Evolutionary conservation across 2,888 invertebrate genomes (phyloP), one percentile per base, ranked within the genome.

Genomic region (Phytoseiulus persimilis): DNA sequence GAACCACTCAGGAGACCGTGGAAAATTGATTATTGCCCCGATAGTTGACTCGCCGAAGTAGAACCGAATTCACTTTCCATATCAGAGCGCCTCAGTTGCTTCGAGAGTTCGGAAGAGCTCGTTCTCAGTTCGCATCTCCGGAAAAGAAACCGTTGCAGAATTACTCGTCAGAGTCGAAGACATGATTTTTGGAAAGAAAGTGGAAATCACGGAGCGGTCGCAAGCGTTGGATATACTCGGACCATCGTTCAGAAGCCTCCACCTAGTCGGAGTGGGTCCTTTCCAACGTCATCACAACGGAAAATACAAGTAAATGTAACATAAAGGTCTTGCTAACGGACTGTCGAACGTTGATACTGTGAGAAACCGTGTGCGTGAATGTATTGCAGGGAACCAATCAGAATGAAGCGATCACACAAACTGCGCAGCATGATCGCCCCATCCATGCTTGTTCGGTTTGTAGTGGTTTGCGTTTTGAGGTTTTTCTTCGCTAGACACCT

Each of bases 401-500:
- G 87, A 5, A 11, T 87, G 32, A 87, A 87, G 87, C 0, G 1
- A 1, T 32, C n/a, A 33, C 32, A 9, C 0, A 33, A 45, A 0
- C n/a, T 87, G 31, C 6, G 32, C 39, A 33, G 32, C n/a, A 32
- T n/a, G 0, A 3, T 87, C 9, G 28, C 11, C 5, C 5, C 2
- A 11, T 45, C 33, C n/a, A n/a, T 87, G n/a, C 6, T 32, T 5
- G 87, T 45, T 33, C 31, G 87, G 6, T 87, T 32, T 39, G 14
- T 33, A 11, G 45, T n/a, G 0, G 45, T 87, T 2, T 33, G 28
- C 87, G 32, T 87, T 87, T 18, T 87, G 33, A 87, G 45, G 31
- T 87, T 39, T 33, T 39, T 87, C 32, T 33, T 87, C 33, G 87
- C 87, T 14, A n/a, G 87, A n/a, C 32, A 87, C 18, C 32, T 45